These are phyloP conservation scores for Tragelaphus buxtoni DNA, from an alignment of 2,113 vertebrate species.

Conservation along the genomic window DNA sequence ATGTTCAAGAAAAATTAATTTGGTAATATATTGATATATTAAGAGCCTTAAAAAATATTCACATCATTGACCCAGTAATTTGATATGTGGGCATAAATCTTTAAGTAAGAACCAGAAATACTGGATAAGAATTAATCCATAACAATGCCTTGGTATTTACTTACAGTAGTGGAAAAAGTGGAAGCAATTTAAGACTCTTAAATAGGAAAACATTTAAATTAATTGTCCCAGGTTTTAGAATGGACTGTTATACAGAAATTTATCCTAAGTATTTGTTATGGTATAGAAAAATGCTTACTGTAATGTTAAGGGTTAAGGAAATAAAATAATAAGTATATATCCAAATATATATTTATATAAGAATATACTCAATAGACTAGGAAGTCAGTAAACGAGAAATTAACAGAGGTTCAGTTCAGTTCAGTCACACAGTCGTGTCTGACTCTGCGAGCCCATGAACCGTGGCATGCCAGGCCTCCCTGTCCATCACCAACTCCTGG, in stretches of 20 bases:
- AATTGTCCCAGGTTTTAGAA: background rate
- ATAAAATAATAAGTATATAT: background rate
- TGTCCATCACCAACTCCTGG: too few relatives aligned
- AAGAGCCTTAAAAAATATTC: background rate
- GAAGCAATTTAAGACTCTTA: background rate
- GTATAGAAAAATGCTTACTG: background rate
- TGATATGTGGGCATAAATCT: background rate
- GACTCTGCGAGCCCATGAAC: background rate
- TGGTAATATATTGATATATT: background rate
- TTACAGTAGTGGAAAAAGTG: background rate
- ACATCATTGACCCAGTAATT: background rate
- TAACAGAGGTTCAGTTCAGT: background rate
- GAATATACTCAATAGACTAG: background rate
- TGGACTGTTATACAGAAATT: conserved; percentile 11
- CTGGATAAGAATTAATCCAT: background rate
- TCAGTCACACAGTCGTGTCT: background rate
- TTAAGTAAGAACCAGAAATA: conserved; percentile 18
- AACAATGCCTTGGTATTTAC: conserved; percentile 1
- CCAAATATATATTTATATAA: background rate
- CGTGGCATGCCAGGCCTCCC: background rate
- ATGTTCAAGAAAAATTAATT: background rate
- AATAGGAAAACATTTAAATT: conserved; percentile 2
- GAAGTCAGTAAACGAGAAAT: conserved; percentile 22
- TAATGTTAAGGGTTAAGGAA: background rate
- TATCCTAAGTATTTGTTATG: background rate